These are phyloP conservation scores for Trochalopteron elliotii DNA, from an alignment of 2,113 vertebrate genomes.

Conservation along the genomic window DNA sequence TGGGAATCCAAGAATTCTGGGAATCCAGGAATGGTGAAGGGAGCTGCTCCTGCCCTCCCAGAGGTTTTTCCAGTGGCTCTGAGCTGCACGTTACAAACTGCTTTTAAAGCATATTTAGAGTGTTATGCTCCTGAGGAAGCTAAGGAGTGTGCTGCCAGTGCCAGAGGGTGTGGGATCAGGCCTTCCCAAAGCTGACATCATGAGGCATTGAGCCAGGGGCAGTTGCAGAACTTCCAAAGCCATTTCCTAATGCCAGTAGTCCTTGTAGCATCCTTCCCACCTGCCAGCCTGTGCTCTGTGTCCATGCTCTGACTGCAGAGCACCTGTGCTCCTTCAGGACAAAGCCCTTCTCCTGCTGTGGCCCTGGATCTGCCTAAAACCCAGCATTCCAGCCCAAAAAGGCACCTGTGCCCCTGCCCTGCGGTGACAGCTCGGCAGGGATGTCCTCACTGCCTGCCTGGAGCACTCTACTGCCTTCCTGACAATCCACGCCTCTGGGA, in stretches of 20 bases:
- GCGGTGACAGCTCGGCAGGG: fast-evolving
- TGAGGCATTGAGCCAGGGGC: not conserved
- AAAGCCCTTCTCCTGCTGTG: not conserved
- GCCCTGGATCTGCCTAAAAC: not conserved
- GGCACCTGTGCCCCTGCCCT: fast-evolving
- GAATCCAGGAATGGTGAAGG: fast-evolving
- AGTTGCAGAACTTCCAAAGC: not conserved
- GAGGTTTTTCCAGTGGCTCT: not conserved
- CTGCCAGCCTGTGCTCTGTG: not conserved
- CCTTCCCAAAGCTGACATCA: not conserved
- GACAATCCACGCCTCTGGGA: fast-evolving
- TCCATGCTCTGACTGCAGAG: not conserved
- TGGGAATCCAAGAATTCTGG: not conserved
- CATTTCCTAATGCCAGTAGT: not conserved
- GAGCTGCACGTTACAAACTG: not conserved
- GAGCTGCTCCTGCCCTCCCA: not conserved
- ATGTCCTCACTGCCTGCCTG: not conserved
- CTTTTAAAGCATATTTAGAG: not conserved
- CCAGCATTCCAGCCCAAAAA: not conserved
- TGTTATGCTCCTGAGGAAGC: not conserved
- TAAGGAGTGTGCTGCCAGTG: not conserved
- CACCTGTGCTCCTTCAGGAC: fast-evolving
- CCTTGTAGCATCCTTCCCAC: not conserved
- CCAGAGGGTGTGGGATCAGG: not conserved
- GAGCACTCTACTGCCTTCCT: not conserved